Base-by-base conservation (phyloP, 1,140 invertebrate species). In the Temnothorax curvispinosus region DNA sequence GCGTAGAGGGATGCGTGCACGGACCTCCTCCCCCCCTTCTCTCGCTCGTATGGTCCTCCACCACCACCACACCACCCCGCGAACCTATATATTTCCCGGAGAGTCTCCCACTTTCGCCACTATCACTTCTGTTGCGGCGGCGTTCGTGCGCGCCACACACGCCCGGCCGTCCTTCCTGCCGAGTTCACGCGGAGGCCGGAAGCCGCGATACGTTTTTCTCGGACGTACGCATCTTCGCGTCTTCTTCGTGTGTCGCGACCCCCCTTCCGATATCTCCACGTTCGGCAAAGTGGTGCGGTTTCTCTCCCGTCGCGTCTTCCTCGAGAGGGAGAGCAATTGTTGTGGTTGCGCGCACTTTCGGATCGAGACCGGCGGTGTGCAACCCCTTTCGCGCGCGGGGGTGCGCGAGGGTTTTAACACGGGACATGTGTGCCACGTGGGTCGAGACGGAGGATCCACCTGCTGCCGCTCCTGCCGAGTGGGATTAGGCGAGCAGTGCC, bases 81-180 rank as follows among this genome's bases (percentile, higher is more conserved):
- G 82, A 82, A 89, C 88, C 85, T 91, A 91, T 91, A 91, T 89
- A 91, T 91, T 91, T 88, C 84, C 82, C 86, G 85, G 88, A 88
- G 88, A 86, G 81, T 91, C 91, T 91, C 91, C 91, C 91, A 90
- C 91, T 91, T 91, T 91, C 78, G 86, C 87, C 88, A 89, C 91
- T 91, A 91, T 91, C 91, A 91, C 85, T 91, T 74, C 90, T 82
- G 91, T 91, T 84, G 90, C 91, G 90, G 82, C 86, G 75, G 86
- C 86, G 86, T 64, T 81, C 77, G 90, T 88, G 75, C 89, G 75
- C 90, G 88, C 88, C 86, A 88, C 81, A 84, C 78, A 84, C 82
- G 88, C 27, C 50, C 56, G 60, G 84, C 62, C 86, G 54, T 87
- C 52, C 56, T 62, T 84, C 71, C 21, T 67, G 65, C 44, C 77